Evolutionary conservation across 2,113 vertebrate genomes (phyloP).

Genomic region (Alethe diademata): DNA sequence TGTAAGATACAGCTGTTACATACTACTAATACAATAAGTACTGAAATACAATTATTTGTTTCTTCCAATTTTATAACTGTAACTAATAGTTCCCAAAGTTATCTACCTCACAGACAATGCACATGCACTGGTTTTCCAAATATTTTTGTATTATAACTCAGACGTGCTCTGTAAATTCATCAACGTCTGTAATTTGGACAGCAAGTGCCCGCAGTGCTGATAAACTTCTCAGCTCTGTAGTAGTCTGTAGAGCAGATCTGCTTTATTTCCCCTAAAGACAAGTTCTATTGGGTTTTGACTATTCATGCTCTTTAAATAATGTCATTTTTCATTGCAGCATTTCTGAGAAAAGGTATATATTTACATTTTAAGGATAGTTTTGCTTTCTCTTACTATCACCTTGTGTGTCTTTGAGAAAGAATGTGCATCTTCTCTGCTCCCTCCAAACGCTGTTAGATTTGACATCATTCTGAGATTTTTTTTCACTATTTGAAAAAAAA

Average conservation of each 20-base stretch:
- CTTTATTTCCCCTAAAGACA: not conserved
- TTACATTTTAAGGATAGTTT: not conserved
- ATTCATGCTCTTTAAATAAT: not conserved
- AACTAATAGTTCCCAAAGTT: not conserved
- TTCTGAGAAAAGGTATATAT: not conserved
- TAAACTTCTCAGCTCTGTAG: not conserved
- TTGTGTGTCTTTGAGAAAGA: not conserved
- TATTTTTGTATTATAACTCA: not conserved
- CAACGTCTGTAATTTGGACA: not conserved
- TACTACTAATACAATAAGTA: not conserved
- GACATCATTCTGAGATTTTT: not conserved
- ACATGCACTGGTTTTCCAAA: not conserved
- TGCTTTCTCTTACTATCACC: not conserved
- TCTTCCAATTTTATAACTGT: not conserved
- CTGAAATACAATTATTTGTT: not conserved
- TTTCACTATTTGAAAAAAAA: not conserved
- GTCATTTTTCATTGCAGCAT: not conserved
- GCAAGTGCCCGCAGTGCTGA: not conserved
- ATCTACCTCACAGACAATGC: not conserved
- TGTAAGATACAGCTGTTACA: not conserved
- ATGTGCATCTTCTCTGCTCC: accelerated
- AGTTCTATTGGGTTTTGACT: not conserved
- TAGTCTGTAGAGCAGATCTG: not conserved
- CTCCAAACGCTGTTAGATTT: not conserved
- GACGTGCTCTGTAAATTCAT: not conserved